Evolutionary conservation across 2,888 invertebrate species (phyloP).

Genomic region (Heliconius ethilla): DNA sequence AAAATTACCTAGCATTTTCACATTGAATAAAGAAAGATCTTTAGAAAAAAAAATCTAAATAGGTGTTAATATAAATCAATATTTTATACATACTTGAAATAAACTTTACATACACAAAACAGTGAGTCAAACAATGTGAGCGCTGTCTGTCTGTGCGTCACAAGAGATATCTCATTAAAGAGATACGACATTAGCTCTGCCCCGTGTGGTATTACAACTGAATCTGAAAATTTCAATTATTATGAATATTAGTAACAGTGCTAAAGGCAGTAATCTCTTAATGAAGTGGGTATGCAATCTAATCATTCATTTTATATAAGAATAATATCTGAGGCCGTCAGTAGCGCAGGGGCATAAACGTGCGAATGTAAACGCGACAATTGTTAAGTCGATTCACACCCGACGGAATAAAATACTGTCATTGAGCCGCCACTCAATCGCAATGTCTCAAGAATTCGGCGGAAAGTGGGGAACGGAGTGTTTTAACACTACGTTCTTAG

Average conservation of each 20-base stretch:
- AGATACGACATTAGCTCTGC: constrained; percentile 84
- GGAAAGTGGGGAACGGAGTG: too few relatives aligned
- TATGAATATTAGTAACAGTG: not conserved
- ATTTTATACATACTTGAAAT: constrained; percentile 77
- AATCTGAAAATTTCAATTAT: constrained; percentile 51
- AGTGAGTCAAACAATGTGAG: constrained; percentile 81
- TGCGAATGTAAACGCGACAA: too few relatives aligned
- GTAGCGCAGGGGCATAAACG: too few relatives aligned
- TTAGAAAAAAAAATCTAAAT: not conserved
- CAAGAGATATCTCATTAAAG: constrained; percentile 83
- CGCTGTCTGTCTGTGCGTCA: constrained; percentile 81
- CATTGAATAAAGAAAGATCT: not conserved
- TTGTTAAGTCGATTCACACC: too few relatives aligned
- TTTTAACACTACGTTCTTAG: too few relatives aligned
- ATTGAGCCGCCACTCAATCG: too few relatives aligned
- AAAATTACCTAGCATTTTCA: not conserved
- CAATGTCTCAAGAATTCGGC: too few relatives aligned
- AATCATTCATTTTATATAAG: not conserved
- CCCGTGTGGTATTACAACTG: constrained; percentile 69
- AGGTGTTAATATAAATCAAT: not conserved
- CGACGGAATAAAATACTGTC: too few relatives aligned
- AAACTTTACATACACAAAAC: constrained; percentile 81
- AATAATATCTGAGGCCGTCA: not conserved
- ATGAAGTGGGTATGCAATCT: not conserved
- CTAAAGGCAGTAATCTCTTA: not conserved